Conservation (phyloP, 2,113 vertebrate genomes). For the Nannobrachium achirus region DNA sequence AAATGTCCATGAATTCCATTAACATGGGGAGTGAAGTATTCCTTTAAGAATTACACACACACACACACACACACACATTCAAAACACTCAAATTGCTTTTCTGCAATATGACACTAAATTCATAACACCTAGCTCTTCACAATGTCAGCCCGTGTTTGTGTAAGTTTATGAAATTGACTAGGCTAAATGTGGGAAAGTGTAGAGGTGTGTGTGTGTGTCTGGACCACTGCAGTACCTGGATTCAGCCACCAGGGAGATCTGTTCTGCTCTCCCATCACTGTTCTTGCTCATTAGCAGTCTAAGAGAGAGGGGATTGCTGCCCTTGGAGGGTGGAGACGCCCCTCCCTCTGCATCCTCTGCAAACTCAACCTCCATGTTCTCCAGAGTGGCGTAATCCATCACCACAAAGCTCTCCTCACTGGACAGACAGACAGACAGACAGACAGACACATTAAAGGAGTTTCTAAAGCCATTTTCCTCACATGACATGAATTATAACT, state of each 20-base stretch:
- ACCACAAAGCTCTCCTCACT: conserved; percentile 90
- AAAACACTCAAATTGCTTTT: too few species aligned
- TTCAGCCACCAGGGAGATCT: conserved; percentile 82
- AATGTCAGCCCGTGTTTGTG: background rate
- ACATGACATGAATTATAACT: too few species aligned
- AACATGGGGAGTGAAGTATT: too few species aligned
- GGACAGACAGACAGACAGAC: conserved; percentile 1
- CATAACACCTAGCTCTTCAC: too few species aligned
- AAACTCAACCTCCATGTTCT: conserved; percentile 83
- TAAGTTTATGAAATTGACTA: background rate
- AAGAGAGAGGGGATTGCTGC: conserved; percentile 72
- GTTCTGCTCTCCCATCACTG: conserved; percentile 85
- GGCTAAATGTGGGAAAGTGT: background rate
- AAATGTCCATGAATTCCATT: too few species aligned
- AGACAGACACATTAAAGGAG: conserved; percentile 2
- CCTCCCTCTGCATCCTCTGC: conserved; percentile 66
- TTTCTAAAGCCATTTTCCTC: too few species aligned
- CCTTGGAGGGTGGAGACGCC: conserved; percentile 50
- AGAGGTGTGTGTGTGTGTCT: background rate
- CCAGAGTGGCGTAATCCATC: conserved; percentile 87
- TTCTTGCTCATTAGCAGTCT: conserved; percentile 85
- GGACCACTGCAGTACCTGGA: conserved; percentile 81
- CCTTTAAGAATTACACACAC: too few species aligned
- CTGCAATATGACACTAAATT: too few species aligned
- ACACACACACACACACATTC: too few species aligned